These are phyloP conservation scores for Pseudonaja textilis DNA, from an alignment of 2,113 vertebrate species.

Conservation along the genomic window DNA sequence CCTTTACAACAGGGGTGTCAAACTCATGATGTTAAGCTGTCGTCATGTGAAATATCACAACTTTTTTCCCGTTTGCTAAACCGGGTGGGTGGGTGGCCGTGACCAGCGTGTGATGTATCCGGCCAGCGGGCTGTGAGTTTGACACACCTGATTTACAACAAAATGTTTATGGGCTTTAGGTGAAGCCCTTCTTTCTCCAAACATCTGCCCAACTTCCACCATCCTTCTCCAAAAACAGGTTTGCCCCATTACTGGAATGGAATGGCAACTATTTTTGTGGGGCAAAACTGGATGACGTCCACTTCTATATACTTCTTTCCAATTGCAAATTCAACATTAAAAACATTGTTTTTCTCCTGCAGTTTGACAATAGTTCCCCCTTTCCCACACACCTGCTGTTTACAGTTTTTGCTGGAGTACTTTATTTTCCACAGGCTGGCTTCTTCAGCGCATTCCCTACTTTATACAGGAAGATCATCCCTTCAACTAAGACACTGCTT, in stretches of 20 bases:
- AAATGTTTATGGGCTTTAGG: neutral
- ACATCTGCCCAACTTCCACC: neutral
- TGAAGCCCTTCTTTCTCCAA: neutral
- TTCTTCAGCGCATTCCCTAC: neutral
- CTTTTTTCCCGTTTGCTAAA: too few relatives aligned
- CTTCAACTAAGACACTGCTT: neutral
- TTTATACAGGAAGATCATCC: neutral
- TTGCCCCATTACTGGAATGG: neutral
- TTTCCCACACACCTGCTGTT: neutral
- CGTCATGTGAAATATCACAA: too few relatives aligned
- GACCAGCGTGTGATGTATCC: too few relatives aligned
- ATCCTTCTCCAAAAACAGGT: neutral
- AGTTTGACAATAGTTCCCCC: neutral
- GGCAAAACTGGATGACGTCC: neutral
- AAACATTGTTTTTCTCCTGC: neutral
- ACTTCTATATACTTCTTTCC: neutral
- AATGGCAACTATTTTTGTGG: neutral
- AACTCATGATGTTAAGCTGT: too few relatives aligned
- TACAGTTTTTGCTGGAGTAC: neutral
- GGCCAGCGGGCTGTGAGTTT: rapidly evolving
- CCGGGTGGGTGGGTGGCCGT: rapidly evolving
- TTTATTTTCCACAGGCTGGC: neutral
- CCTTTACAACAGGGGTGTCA: neutral
- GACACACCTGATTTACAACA: neutral
- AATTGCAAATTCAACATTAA: neutral